Evolutionary conservation across 2,888 invertebrate genomes (phyloP).

Genomic region (Amphimallon solstitiale): DNA sequence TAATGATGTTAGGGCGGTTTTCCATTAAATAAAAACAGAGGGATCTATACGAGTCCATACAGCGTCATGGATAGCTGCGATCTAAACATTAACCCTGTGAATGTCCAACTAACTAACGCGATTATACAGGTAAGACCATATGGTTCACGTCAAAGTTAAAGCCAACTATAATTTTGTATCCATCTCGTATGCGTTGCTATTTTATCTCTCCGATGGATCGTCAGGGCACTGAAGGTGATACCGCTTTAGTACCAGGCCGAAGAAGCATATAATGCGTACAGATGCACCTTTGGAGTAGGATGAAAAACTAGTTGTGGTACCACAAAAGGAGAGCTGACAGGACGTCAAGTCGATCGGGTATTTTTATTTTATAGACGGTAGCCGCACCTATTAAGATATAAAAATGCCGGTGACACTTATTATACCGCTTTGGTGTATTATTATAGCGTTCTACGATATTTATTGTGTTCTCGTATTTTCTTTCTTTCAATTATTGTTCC

Average conservation of each 20-base stretch:
- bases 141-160: conserved; percentile 8
- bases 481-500: conserved; percentile 3
- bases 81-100: conserved; percentile 21
- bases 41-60: conserved; percentile 27
- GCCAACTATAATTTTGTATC: conserved; percentile 11
- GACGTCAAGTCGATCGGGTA: conserved; percentile 24
- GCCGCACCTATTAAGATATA: conserved; percentile 29
- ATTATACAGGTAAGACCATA: conserved; percentile 30
- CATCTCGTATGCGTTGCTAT: background rate
- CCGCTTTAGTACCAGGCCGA: no score
- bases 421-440: conserved; percentile 3
- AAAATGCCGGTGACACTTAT: conserved; percentile 26
- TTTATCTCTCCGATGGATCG: background rate
- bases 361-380: conserved; percentile 27
- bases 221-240: no score
- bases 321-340: conserved; percentile 31
- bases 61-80: background rate
- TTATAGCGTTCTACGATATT: conserved; percentile 17
- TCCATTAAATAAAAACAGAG: conserved; percentile 44
- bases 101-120: conserved; percentile 11
- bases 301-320: conserved; percentile 22
- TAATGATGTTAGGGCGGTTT: conserved; percentile 42
- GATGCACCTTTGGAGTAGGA: conserved; percentile 12
- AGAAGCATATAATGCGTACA: background rate
- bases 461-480: background rate